Percentiles rank a stretch among this genome's conserved stretches.
Evolutionary conservation across 2,797 vertebrate species (phyloP).

Genomic region (Alauda arvensis): DNA sequence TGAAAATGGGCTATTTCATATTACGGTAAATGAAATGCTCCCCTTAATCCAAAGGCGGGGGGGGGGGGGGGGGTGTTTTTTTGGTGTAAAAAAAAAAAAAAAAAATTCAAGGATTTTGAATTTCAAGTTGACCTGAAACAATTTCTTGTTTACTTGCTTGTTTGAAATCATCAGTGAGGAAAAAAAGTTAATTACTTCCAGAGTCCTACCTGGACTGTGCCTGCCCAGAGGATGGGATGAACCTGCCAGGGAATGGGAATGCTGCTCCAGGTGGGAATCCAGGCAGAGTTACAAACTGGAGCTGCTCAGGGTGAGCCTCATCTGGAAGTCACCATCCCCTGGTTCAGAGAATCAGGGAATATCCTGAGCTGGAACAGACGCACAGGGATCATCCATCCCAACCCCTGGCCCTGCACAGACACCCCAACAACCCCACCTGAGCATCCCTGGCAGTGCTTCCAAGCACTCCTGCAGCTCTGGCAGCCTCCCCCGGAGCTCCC

Average conservation of each 20-base stretch:
- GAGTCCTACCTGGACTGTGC: neutral
- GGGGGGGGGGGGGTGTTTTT: neutral
- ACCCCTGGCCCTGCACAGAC: accelerated
- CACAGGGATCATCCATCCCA: neutral
- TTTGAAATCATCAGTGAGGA: neutral
- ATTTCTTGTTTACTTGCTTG: neutral
- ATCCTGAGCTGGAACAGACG: neutral
- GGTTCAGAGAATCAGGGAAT: neutral
- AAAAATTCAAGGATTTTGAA: neutral
- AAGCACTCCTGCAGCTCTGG: too few relatives aligned
- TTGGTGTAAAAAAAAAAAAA: neutral
- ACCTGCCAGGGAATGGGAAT: neutral
- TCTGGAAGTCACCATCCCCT: neutral
- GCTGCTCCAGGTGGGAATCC: neutral
- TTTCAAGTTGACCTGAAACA: neutral
- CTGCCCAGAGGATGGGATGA: neutral
- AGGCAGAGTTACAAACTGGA: neutral
- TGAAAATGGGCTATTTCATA: neutral
- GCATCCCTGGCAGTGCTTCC: too few relatives aligned
- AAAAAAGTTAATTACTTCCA: neutral
- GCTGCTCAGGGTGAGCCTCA: neutral
- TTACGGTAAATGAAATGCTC: neutral
- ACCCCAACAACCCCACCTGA: accelerated
- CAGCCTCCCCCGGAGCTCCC: neutral
- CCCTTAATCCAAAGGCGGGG: neutral